Percentiles rank a stretch among this genome's conserved stretches.
Evolutionary conservation across 1,140 invertebrate genomes (phyloP).

Genomic region (Sminthurinus signatus): DNA sequence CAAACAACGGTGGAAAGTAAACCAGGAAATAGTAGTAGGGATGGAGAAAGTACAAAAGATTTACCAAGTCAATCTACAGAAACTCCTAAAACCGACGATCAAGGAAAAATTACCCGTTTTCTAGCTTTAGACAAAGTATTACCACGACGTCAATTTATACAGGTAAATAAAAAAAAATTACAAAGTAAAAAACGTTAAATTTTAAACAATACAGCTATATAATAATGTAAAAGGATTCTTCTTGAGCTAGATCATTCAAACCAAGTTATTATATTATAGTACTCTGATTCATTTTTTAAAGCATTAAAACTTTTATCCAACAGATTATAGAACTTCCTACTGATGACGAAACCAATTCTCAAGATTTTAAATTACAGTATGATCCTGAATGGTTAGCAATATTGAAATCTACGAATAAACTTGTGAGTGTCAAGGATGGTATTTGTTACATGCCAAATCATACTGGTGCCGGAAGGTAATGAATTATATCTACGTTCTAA

Average conservation of each 20-base stretch:
- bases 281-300: background rate
- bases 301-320: background rate
- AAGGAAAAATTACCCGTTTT: conserved; percentile 67
- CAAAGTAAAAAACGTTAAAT: too few relatives aligned
- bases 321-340: conserved; percentile 34
- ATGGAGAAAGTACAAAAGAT: too few relatives aligned
- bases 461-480: conserved; percentile 47
- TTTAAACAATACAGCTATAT: too few relatives aligned
- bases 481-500: conserved; percentile 13
- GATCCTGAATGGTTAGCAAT: conserved; percentile 93
- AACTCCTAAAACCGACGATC: too few relatives aligned
- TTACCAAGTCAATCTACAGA: too few relatives aligned
- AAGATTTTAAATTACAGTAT: conserved; percentile 59
- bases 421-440: conserved; percentile 63
- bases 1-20: too few relatives aligned
- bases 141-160: conserved; percentile 77
- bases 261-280: background rate
- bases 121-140: conserved; percentile 94
- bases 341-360: conserved; percentile 21
- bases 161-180: too few relatives aligned
- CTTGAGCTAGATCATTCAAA: background rate
- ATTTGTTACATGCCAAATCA: conserved; percentile 73
- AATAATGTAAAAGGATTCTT: too few relatives aligned
- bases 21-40: too few relatives aligned
- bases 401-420: conserved; percentile 78